phyloP scores from a whole-genome alignment of 2,888 invertebrate species.

The Gastracanthus pulcherrimus region DNA sequence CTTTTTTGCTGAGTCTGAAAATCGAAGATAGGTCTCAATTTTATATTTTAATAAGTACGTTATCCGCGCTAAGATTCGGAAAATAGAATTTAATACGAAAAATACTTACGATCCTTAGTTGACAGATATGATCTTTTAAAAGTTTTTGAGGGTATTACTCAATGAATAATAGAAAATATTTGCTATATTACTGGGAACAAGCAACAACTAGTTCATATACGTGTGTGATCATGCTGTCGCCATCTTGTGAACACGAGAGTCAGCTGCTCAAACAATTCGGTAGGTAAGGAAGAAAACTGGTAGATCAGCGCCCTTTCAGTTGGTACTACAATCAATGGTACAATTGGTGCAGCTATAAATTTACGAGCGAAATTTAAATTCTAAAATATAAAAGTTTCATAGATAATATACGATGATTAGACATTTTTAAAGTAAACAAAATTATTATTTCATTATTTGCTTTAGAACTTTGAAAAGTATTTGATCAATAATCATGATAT shows the following conservation, averaged over 20 bases:
- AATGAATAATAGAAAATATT: neutral
- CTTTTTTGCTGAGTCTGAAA: no score
- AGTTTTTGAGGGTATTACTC: neutral
- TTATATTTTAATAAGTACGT: no score
- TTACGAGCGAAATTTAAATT: neutral
- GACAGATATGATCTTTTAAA: neutral
- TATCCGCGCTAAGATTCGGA: no score
- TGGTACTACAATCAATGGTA: neutral
- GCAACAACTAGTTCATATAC: neutral
- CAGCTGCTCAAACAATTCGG: neutral
- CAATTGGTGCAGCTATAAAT: neutral
- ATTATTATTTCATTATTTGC: no score
- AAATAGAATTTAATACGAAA: neutral
- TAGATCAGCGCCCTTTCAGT: neutral
- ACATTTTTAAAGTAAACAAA: no score
- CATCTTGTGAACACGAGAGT: constrained; percentile 7
- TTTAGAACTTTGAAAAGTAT: no score
- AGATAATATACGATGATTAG: no score
- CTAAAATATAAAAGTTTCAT: no score
- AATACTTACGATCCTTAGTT: neutral
- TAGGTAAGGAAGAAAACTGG: neutral
- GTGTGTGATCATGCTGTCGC: neutral
- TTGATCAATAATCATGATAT: no score
- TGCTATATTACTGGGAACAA: neutral
- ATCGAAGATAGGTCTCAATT: no score